Conservation (phyloP, 2,797 vertebrate species). For the Neostethus bicornis region DNA sequence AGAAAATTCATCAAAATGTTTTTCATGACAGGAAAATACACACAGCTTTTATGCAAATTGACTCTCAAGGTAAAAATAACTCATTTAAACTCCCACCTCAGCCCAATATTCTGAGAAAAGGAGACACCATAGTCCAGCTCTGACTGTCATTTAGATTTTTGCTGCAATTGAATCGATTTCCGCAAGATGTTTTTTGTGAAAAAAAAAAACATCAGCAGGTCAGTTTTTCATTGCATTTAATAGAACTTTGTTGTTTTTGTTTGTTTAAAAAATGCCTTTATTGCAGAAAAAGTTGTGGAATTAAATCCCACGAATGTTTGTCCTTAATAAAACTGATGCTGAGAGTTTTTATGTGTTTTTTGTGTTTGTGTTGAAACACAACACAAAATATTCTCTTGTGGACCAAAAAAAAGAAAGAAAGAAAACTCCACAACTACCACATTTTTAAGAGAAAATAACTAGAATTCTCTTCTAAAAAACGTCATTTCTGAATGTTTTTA, state of each 20-base stretch:
- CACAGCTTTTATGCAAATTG: conserved; percentile 44
- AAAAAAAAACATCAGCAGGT: no score
- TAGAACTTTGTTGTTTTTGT: no score
- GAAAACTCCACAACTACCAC: conserved; percentile 47
- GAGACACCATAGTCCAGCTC: conserved; percentile 25
- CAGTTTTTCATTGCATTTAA: no score
- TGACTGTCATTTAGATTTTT: conserved; percentile 44
- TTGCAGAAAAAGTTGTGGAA: no score
- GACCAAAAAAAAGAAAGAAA: conserved; percentile 50
- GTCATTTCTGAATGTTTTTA: conserved; percentile 26
- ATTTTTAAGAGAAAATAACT: conserved; percentile 51
- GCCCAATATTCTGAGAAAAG: conserved; percentile 20
- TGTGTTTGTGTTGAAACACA: conserved; percentile 52
- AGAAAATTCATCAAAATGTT: conserved; percentile 64
- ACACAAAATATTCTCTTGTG: conserved; percentile 30
- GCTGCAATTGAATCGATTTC: conserved; percentile 14
- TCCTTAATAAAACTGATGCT: no score
- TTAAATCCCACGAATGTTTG: no score
- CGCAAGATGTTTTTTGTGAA: no score
- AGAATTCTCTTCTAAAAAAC: conserved; percentile 25
- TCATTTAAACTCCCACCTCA: conserved; percentile 19
- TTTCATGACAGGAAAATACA: conserved; percentile 55
- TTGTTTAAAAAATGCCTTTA: no score
- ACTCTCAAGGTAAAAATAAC: conserved; percentile 19
- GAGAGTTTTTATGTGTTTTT: no score